These are phyloP conservation scores for Tetraneura akinire DNA, from an alignment of 1,140 invertebrate genomes.

Conservation along the genomic window DNA sequence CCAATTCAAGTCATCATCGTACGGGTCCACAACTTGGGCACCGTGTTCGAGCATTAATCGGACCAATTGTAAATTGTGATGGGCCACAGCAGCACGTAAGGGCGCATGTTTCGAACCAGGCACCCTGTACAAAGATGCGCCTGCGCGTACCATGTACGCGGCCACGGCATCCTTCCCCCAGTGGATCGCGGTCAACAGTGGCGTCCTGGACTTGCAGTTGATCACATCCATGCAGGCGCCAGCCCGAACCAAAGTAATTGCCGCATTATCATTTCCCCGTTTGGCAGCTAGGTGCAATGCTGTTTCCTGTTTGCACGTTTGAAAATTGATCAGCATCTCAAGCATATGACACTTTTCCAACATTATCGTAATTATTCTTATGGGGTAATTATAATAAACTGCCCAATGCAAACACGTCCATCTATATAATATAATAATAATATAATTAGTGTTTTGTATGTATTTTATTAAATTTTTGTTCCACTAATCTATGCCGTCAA, in stretches of 20 bases:
- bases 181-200: neutral
- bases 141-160: neutral
- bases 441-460: too few species aligned
- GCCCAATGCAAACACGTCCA: conserved; percentile 39
- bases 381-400: neutral
- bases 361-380: neutral
- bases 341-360: neutral
- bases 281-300: conserved; percentile 23
- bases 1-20: neutral
- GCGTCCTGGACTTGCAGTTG: neutral
- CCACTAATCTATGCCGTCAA: too few species aligned
- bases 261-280: neutral
- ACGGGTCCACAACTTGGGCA: neutral
- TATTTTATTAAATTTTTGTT: too few species aligned
- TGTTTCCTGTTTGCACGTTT: neutral
- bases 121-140: neutral
- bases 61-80: neutral
- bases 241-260: neutral
- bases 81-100: neutral
- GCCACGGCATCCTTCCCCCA: neutral
- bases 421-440: neutral
- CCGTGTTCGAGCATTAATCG: conserved; percentile 14
- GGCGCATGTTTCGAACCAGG: neutral
- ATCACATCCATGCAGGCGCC: neutral
- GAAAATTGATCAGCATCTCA: neutral